phyloP scores from a whole-genome alignment of 2,888 invertebrate species.

The Apamea epomidion region DNA sequence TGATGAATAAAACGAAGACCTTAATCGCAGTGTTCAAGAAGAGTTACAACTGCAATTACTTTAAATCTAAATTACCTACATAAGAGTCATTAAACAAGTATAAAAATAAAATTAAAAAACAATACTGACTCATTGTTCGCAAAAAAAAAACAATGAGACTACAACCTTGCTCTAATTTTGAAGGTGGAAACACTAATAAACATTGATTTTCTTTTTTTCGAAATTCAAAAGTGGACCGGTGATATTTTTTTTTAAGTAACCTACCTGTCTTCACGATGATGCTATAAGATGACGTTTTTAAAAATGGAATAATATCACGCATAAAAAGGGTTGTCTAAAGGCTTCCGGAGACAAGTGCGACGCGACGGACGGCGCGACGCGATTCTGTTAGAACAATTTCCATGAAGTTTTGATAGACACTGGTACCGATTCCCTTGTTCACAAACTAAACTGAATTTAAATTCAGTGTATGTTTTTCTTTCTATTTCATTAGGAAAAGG shows the following conservation, averaged over 20 bases:
- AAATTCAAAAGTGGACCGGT: constrained; percentile 16
- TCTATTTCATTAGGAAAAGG: too few relatives aligned
- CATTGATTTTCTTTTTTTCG: constrained; percentile 28
- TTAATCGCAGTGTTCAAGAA: constrained; percentile 34
- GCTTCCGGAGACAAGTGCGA: neutral
- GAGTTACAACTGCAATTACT: constrained; percentile 35
- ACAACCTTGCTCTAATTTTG: constrained; percentile 59
- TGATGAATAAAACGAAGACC: constrained; percentile 5
- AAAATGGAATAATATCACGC: constrained; percentile 3
- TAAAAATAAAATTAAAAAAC: constrained; percentile 39
- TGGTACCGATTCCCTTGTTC: too few relatives aligned
- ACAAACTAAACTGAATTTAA: too few relatives aligned
- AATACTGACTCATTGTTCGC: constrained; percentile 40
- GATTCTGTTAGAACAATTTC: neutral
- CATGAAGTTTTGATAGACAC: neutral
- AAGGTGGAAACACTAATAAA: constrained; percentile 50
- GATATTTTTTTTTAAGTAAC: neutral
- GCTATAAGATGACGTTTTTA: neutral
- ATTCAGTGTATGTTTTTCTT: too few relatives aligned
- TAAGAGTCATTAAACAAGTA: constrained; percentile 28
- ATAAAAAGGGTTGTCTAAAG: neutral
- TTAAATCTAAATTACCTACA: constrained; percentile 34
- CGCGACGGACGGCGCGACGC: neutral
- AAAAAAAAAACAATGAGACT: constrained; percentile 54
- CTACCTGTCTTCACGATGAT: neutral